Evolutionary conservation across 2,797 vertebrate genomes (phyloP), one percentile per base, ranked within the genome.

Genomic region (Mormyrops attenuatus): DNA sequence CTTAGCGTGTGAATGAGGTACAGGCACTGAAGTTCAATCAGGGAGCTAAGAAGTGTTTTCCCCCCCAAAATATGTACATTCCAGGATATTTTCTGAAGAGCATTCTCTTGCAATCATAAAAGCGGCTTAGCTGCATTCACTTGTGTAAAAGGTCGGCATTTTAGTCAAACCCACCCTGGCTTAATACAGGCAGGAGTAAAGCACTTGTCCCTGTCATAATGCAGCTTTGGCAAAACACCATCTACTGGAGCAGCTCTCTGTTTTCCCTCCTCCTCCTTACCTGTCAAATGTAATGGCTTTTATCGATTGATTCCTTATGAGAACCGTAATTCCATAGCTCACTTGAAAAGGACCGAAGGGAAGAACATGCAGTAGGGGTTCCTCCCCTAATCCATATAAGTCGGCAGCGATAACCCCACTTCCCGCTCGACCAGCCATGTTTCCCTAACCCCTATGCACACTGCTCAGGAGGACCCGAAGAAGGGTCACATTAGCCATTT

Each of bases 351-450:
- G 93, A 95, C 94, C 94, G 82, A 26, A 95, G 88, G 38, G 90
- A 89, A 90, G 66, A 82, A 91, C 89, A 90, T 92, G 92, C 91
- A 53, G 89, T 44, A 53, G 90, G 92, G 92, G 92, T 92, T 94
- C 93, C 93, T 93, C 92, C 92, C 93, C 92, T 95, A 95, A 95
- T 95, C 95, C 94, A 92, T 94, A 94, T 93, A 94, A 95, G 94
- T 94, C 94, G 93, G 91, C 91, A 93, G 91, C 90, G 92, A 93
- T 95, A 95, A 95, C 95, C 94, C 94, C 77, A 91, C 93, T 94
- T 53, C 92, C 93, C 90, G 92, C 90, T 91, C 88, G 92, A 92
- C 91, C 93, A 92, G 93, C 90, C 85, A 90, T 88, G 89, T 85
- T 90, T 87, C 87, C 89, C 85, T 89, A n/a, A 13, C 7, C 88